Evolutionary conservation across 1,140 invertebrate species (phyloP).

Genomic region (Ruditapes philippinarum): DNA sequence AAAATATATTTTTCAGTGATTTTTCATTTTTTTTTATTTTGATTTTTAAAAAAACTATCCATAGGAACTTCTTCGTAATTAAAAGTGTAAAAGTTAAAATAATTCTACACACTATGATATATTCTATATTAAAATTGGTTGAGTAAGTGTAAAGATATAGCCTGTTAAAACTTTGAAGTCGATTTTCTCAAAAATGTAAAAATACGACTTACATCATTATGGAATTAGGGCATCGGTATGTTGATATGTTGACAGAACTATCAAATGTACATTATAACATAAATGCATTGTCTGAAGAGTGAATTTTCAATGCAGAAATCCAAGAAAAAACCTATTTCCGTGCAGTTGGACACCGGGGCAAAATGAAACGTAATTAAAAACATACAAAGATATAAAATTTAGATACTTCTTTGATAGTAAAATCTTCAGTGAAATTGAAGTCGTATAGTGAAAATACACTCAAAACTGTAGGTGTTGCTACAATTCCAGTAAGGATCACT

Average conservation of each 20-base stretch:
- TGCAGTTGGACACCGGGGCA: slow-evolving; percentile 38
- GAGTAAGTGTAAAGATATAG: too few species aligned
- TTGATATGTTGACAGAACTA: slow-evolving; percentile 33
- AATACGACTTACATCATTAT: too few species aligned
- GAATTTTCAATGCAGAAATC: background rate
- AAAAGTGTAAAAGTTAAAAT: too few species aligned
- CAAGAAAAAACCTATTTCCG: background rate
- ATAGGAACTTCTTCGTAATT: too few species aligned
- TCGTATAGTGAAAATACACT: slow-evolving; percentile 1
- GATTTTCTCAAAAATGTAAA: too few species aligned
- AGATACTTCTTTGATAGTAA: background rate
- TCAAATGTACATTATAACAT: slow-evolving; percentile 7
- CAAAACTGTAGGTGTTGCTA: background rate
- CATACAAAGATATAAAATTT: background rate
- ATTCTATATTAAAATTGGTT: too few species aligned
- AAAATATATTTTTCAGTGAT: too few species aligned
- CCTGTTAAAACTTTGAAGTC: too few species aligned
- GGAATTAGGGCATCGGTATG: too few species aligned
- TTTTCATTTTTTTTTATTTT: too few species aligned
- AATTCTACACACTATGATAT: too few species aligned
- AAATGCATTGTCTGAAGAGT: background rate
- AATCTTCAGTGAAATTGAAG: background rate
- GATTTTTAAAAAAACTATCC: too few species aligned
- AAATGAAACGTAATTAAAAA: slow-evolving; percentile 1
- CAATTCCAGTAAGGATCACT: slow-evolving; percentile 11